A percentile compares a stretch with the other conserved stretches of the same genome.
phyloP scores from a whole-genome alignment of 2,113 vertebrate genomes.

The Phaethornis superciliosus region DNA sequence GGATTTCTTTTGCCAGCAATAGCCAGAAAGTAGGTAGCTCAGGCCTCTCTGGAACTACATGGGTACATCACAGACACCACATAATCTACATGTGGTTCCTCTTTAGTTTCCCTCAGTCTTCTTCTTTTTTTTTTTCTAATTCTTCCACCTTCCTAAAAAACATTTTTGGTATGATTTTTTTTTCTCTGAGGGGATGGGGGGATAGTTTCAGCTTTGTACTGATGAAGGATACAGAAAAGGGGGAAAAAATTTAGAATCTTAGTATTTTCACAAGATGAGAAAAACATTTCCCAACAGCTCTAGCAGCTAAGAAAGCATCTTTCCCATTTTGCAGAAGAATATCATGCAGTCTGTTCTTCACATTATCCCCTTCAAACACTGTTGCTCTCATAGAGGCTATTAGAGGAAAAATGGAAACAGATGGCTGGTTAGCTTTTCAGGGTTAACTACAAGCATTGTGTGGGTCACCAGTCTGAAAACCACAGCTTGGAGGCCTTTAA shows the following conservation, averaged over 20 bases:
- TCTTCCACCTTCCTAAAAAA: background rate
- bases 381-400: background rate
- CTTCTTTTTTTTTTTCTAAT: background rate
- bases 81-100: background rate
- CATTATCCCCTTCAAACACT: background rate
- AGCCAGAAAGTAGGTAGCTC: background rate
- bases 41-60: background rate
- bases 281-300: constrained; percentile 2
- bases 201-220: background rate
- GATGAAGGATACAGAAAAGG: background rate
- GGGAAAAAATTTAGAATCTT: background rate
- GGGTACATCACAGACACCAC: background rate
- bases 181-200: background rate
- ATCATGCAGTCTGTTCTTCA: background rate
- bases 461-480: background rate
- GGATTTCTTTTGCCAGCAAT: fast-evolving
- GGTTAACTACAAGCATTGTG: background rate
- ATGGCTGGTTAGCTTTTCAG: background rate
- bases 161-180: background rate
- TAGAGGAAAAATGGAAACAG: constrained; percentile 10
- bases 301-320: background rate
- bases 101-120: background rate
- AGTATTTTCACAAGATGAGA: background rate
- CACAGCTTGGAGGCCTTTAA: background rate
- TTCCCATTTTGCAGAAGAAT: background rate